Conservation (phyloP, 2,888 invertebrate species). For the Pollenia labialis region DNA sequence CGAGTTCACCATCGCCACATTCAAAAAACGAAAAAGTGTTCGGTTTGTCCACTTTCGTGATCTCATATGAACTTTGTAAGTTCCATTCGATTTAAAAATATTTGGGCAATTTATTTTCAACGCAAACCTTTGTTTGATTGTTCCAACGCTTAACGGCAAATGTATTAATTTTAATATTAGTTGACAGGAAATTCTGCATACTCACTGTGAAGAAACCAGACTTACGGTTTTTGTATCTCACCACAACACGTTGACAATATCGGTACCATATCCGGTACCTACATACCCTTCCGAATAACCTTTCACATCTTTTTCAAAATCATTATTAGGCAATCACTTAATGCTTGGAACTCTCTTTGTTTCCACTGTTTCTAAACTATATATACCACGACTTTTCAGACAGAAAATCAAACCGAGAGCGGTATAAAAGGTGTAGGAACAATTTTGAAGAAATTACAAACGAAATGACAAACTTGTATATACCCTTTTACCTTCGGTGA, state of each 20-base stretch:
- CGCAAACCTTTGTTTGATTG: neutral
- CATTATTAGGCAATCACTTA: slow-evolving; percentile 1
- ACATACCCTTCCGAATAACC: slow-evolving; percentile 12
- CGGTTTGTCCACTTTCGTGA: neutral
- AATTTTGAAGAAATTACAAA: too few species aligned
- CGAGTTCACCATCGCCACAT: slow-evolving; percentile 8
- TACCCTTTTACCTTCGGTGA: too few species aligned
- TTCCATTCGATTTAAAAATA: neutral
- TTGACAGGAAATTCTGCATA: too few species aligned
- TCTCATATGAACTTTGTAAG: neutral
- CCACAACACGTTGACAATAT: neutral
- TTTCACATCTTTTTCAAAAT: neutral
- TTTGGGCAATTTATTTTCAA: neutral
- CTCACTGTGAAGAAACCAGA: neutral
- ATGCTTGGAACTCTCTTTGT: slow-evolving; percentile 12
- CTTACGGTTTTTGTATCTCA: slow-evolving; percentile 5
- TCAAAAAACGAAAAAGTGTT: slow-evolving; percentile 8
- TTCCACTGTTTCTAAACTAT: slow-evolving; percentile 19
- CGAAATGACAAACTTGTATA: too few species aligned
- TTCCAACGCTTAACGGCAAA: neutral
- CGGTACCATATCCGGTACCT: slow-evolving; percentile 8
- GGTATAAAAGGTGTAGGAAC: neutral
- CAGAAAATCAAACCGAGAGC: neutral
- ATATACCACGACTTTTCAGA: slow-evolving; percentile 23
- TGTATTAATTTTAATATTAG: too few species aligned